Base-by-base conservation (phyloP, 2,797 vertebrate genomes). In the Nannoperca obscura region DNA sequence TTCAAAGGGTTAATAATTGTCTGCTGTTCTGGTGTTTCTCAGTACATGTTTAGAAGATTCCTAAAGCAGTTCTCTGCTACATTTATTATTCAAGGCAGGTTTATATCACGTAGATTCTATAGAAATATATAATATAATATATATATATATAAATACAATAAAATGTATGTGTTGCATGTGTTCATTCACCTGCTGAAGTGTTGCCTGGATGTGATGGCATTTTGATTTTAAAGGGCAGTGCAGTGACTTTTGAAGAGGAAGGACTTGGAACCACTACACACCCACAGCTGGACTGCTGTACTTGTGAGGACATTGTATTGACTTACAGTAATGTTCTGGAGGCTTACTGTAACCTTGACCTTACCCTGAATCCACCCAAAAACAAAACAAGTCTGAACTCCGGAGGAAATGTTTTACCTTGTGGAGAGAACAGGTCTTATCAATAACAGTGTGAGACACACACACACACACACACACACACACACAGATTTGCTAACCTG, bases 211-310 rank as follows among this genome's bases (percentile, higher is more conserved):
- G n/a, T 55, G 46, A 11, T 55, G 62, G 22, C 77, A 83, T 80
- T 86, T 83, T 69, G 46, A 71, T 65, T 71, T 74, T 19, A 81
- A 78, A 78, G 83, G 76, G 36, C 73, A 76, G 74, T 17, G 75
- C 71, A 73, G 63, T 79, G 81, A 84, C 72, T 84, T 86, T 70
- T 74, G 8, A 19, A 36, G 30, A 36, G 32, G 19, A 55, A 24
- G 3, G 32, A 81, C 34, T 58, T n/a, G 1, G 2, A 49, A 17
- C 44, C 40, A 27, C 58, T 44, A 60, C 44, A 58, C 38, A 69
- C 42, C 12, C 5, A 47, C 6, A 49, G 5, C 14, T 46, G 49
- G 20, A 54, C 15, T 27, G 24, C 5, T 58, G 44, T 30, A 38
- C 15, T 60, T 36, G 30, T 40, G 40, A 73, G 57, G 54, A 62